Evolutionary conservation across 2,888 invertebrate genomes (phyloP).

Genomic region (Anorthoa munda): DNA sequence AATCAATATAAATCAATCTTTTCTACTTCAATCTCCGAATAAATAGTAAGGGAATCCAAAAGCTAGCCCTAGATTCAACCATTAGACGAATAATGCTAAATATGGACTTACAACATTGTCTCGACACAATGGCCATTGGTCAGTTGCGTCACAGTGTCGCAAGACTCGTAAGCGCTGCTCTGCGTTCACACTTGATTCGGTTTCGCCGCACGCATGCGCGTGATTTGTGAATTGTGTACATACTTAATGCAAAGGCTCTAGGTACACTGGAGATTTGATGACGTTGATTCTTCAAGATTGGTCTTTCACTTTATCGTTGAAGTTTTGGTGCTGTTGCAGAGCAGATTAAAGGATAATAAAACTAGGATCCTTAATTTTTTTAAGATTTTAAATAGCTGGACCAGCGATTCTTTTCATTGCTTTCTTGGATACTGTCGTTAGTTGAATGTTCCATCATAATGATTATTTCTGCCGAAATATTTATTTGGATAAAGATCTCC

Average conservation of each 20-base stretch:
- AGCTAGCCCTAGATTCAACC: slow-evolving; percentile 46
- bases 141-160: slow-evolving; percentile 77
- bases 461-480: background rate
- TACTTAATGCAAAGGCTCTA: slow-evolving; percentile 48
- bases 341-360: background rate
- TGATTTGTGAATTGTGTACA: slow-evolving; percentile 69
- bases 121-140: slow-evolving; percentile 62
- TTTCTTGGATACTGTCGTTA: background rate
- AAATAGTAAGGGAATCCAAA: background rate
- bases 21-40: background rate
- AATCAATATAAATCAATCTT: background rate
- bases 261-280: slow-evolving; percentile 11
- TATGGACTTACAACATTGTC: slow-evolving; percentile 59
- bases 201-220: slow-evolving; percentile 78
- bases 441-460: background rate
- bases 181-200: slow-evolving; percentile 84
- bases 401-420: background rate
- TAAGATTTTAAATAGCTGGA: background rate
- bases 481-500: background rate
- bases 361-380: background rate
- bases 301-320: background rate
- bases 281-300: background rate
- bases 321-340: background rate
- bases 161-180: slow-evolving; percentile 73
- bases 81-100: slow-evolving; percentile 65